Evolutionary conservation across 1,140 invertebrate genomes (phyloP).

Genomic region (Drosophila nikananu): DNA sequence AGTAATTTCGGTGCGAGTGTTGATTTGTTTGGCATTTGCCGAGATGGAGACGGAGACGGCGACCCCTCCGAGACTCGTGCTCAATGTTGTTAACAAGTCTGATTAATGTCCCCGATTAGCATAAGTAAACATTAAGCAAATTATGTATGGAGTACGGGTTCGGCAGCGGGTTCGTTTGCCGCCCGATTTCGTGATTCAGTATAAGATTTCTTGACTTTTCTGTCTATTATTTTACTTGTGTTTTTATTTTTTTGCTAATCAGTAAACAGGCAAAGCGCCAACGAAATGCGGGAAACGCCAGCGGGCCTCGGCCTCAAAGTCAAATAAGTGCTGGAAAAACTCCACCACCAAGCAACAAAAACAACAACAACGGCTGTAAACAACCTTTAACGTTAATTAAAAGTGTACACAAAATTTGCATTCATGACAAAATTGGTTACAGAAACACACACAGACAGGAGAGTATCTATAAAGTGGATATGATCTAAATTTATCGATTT

Average conservation of each 20-base stretch:
- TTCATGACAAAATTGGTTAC: constrained; percentile 76
- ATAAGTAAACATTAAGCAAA: constrained; percentile 80
- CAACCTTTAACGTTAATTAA: constrained; percentile 75
- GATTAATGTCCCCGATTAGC: constrained; percentile 78
- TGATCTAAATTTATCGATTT: neutral
- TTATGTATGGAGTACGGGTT: constrained; percentile 54
- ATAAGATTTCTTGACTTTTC: constrained; percentile 60
- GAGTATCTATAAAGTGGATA: neutral
- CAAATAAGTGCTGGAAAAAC: constrained; percentile 65
- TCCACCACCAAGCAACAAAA: constrained; percentile 35
- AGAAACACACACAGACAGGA: constrained; percentile 39
- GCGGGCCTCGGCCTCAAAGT: constrained; percentile 41
- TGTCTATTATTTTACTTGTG: constrained; percentile 43
- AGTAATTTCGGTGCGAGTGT: constrained; percentile 40
- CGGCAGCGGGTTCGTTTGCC: constrained; percentile 32
- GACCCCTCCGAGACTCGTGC: constrained; percentile 58
- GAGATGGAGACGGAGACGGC: constrained; percentile 12
- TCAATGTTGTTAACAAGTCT: constrained; percentile 71
- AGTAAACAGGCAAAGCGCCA: constrained; percentile 44
- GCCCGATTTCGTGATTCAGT: constrained; percentile 67
- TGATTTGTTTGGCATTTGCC: constrained; percentile 51
- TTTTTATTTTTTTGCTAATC: constrained; percentile 48
- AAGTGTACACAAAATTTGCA: constrained; percentile 77
- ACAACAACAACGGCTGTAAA: constrained; percentile 41
- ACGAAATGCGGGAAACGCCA: constrained; percentile 28